Evolutionary conservation across 2,888 invertebrate species (phyloP), one percentile per base, ranked within the genome.

Genomic region (Platerodrilus igneus): DNA sequence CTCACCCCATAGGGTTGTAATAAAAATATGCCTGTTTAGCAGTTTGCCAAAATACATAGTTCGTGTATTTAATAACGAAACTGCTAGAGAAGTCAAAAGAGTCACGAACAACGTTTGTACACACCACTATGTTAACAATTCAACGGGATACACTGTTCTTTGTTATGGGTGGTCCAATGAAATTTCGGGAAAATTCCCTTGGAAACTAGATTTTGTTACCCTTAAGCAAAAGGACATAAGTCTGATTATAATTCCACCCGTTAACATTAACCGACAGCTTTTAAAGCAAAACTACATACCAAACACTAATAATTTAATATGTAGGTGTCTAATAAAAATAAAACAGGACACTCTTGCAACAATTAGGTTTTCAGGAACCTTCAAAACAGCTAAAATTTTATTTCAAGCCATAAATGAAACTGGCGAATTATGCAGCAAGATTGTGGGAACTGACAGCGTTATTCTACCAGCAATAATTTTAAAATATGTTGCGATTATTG

Each of bases 41-140:
- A 51, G 56, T 17, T 11, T 63, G 3, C 25, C 40, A 2, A 31
- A 50, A 15, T 61, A 56, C 33, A 45, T 55, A 15, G 45, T 67
- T 4, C 47, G 62, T 23, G 60, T 64, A 1, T 61, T 63, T 36
- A 50, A 67, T 41, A 68, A 67, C 31, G 66, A 66, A 35, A 58
- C 53, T 3, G 30, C 41, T 6, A 19, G 47, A 15, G 66, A 67
- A 50, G 50, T 58, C 4, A 42, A 42, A 16, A 37, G 57, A 28
- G 45, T 51, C 26, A 53, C 55, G 2, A 57, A 62, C 23, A 57
- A 55, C 16, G 55, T 53, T 0, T 19, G 41, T 3, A 57, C 58
- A 1, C 21, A 44, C 5, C 33, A 39, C 10, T 67, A 61, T 30
- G 21, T 37, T 3, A 48, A 42, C 11, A 66, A 66, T 46, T 23